A percentile compares a stretch with the other conserved stretches of the same genome.
These are phyloP conservation scores for Copidosoma aretas DNA, from an alignment of 2,888 invertebrate genomes.

Conservation along the genomic window DNA sequence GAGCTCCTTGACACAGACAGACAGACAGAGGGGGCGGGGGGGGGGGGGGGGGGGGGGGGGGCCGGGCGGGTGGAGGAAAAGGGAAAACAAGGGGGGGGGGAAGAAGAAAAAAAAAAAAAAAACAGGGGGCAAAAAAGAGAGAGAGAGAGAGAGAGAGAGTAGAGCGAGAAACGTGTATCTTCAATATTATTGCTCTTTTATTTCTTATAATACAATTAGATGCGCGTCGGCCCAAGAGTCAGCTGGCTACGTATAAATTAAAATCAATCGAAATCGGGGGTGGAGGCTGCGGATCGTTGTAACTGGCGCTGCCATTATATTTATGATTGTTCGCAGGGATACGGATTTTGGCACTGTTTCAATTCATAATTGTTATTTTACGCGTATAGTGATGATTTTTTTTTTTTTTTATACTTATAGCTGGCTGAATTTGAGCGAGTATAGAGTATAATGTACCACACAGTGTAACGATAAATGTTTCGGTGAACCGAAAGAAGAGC, in stretches of 20 bases:
- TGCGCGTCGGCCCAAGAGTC: too few species aligned
- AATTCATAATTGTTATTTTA: too few species aligned
- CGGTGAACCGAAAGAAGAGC: slow-evolving; percentile 63
- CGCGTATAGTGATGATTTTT: not conserved
- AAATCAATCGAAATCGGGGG: too few species aligned
- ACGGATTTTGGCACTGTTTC: too few species aligned
- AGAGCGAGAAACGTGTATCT: not conserved
- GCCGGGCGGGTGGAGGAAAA: slow-evolving; percentile 23
- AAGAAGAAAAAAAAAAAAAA: not conserved
- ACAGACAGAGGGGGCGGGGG: slow-evolving; percentile 20
- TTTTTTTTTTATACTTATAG: not conserved
- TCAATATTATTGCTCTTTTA: not conserved
- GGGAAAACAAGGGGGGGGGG: slow-evolving; percentile 5
- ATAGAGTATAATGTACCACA: slow-evolving; percentile 36
- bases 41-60: slow-evolving; percentile 20
- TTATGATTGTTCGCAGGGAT: too few species aligned
- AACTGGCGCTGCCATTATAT: too few species aligned
- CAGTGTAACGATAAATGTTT: slow-evolving; percentile 47
- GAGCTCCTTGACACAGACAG: slow-evolving; percentile 35
- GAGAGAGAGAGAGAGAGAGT: slow-evolving; percentile 20
- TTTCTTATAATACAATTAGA: not conserved
- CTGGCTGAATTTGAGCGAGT: slow-evolving; percentile 48
- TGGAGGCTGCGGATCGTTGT: too few species aligned
- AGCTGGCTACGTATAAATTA: too few species aligned
- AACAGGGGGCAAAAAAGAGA: not conserved